Evolutionary conservation across 2,797 vertebrate species (phyloP).

Genomic region (Coranthus polyacanthus): DNA sequence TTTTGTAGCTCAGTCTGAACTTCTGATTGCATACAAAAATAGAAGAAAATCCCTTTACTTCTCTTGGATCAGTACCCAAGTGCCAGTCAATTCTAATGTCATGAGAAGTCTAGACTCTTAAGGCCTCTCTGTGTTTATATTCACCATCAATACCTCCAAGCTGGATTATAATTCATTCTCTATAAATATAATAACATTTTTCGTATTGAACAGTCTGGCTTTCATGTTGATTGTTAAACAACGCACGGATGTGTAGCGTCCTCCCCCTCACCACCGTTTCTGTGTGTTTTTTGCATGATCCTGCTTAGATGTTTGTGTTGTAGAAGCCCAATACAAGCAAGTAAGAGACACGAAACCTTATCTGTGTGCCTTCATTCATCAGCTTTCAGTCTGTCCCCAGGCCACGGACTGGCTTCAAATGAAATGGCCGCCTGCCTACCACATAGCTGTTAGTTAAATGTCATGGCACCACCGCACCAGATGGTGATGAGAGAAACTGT

Average conservation of each 20-base stretch:
- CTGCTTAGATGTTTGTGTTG: slow-evolving; percentile 9
- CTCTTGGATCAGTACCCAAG: not conserved
- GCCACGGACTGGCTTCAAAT: slow-evolving; percentile 57
- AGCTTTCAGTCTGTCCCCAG: slow-evolving; percentile 27
- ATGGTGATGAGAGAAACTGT: slow-evolving; percentile 66
- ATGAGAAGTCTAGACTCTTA: too few species aligned
- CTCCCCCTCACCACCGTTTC: not conserved
- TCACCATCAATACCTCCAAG: slow-evolving; percentile 30
- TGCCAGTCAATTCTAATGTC: too few species aligned
- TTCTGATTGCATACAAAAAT: not conserved
- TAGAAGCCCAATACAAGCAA: slow-evolving; percentile 34
- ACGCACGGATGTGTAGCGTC: slow-evolving; percentile 1
- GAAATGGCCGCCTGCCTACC: slow-evolving; percentile 57
- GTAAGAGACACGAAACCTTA: slow-evolving; percentile 42
- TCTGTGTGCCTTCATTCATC: slow-evolving; percentile 56
- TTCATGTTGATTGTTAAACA: slow-evolving; percentile 18
- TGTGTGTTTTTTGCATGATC: slow-evolving; percentile 21
- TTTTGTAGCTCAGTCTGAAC: not conserved
- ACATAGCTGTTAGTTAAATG: slow-evolving; percentile 73
- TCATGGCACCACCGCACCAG: slow-evolving; percentile 64
- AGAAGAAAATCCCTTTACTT: not conserved
- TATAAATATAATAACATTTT: slow-evolving; percentile 11
- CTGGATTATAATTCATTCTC: slow-evolving; percentile 21
- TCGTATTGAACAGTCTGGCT: slow-evolving; percentile 7
- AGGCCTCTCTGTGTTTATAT: slow-evolving; percentile 16